Percentiles rank a stretch among this genome's conserved stretches.
Conservation (phyloP, 1,140 invertebrate species). For the Coboldia fuscipes region DNA sequence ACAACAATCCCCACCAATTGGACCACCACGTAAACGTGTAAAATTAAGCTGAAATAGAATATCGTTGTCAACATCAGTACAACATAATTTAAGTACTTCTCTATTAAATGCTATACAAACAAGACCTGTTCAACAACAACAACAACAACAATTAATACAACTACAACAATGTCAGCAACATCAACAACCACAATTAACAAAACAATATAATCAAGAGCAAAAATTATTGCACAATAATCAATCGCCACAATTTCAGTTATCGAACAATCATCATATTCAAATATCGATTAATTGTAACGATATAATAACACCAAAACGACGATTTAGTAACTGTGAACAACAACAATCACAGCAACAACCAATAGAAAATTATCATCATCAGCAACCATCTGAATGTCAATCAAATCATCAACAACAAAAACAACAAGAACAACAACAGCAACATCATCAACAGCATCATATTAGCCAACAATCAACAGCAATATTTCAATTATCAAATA, state of each 20-base stretch:
- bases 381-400: too few species aligned
- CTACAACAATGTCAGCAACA: not conserved
- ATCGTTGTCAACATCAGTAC: not conserved
- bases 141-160: conserved; percentile 2
- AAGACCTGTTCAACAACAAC: too few species aligned
- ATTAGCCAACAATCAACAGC: not conserved
- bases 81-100: conserved; percentile 6
- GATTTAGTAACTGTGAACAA: too few species aligned
- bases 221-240: too few species aligned
- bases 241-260: too few species aligned
- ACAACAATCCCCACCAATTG: conserved; percentile 93
- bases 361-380: too few species aligned
- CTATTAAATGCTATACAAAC: conserved; percentile 6
- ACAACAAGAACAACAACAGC: not conserved
- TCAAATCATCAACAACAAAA: not conserved
- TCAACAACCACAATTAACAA: not conserved
- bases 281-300: too few species aligned
- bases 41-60: conserved; percentile 32
- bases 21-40: conserved; percentile 82
- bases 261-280: too few species aligned
- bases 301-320: too few species aligned
- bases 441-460: not conserved
- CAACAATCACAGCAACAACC: too few species aligned
- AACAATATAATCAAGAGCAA: not conserved
- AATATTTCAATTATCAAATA: too few species aligned